Evolutionary conservation across 2,113 vertebrate genomes (phyloP).

Genomic region (Cettia cetti): DNA sequence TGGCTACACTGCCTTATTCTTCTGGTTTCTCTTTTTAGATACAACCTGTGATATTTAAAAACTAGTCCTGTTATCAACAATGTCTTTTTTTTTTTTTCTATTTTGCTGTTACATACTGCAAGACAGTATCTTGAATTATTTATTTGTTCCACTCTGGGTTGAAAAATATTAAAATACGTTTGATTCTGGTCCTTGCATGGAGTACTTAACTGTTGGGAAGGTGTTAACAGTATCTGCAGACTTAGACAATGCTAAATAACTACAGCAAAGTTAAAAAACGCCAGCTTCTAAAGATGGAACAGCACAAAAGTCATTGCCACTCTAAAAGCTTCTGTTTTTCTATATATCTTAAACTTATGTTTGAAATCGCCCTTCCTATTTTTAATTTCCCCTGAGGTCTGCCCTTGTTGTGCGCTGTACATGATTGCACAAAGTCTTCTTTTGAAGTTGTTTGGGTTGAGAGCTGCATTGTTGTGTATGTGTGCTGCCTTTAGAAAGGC

Average conservation of each 20-base stretch:
- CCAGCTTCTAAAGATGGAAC: neutral
- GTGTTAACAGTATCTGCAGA: neutral
- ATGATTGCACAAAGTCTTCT: neutral
- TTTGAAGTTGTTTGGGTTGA: neutral
- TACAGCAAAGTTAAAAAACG: neutral
- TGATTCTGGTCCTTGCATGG: neutral
- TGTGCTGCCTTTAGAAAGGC: neutral
- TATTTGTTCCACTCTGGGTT: neutral
- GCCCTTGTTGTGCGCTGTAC: neutral
- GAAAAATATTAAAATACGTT: neutral
- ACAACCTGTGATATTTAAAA: neutral
- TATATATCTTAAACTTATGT: neutral
- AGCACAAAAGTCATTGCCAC: neutral
- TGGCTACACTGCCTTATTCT: neutral
- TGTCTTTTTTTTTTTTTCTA: accelerated
- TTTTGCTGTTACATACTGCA: neutral
- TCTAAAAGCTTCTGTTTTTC: neutral
- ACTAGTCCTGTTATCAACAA: neutral
- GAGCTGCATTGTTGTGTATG: neutral
- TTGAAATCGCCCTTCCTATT: neutral
- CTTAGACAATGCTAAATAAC: neutral
- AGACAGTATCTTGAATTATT: neutral
- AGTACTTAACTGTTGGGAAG: neutral
- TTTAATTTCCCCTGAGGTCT: neutral
- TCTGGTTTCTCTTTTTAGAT: neutral